Conservation (phyloP, 2,113 vertebrate species). For the Junco hyemalis region DNA sequence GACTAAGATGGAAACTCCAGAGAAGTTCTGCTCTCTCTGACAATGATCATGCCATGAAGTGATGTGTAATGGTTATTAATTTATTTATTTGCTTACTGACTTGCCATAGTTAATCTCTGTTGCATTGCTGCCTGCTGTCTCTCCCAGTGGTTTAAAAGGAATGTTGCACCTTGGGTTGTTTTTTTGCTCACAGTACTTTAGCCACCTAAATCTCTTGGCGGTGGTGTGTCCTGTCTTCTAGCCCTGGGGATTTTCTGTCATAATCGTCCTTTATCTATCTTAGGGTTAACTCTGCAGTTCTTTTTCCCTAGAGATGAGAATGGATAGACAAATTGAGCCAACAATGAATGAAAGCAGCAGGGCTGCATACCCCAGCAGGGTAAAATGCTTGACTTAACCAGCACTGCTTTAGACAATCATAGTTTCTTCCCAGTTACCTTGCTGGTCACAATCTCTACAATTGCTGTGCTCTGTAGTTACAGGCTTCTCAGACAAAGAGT, state of each 20-base stretch:
- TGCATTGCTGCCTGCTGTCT: background rate
- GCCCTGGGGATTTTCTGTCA: background rate
- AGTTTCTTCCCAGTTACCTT: background rate
- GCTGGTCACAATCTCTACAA: background rate
- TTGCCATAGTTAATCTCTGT: background rate
- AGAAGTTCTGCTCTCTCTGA: background rate
- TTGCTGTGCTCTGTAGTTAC: background rate
- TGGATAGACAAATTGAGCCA: background rate
- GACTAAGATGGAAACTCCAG: background rate
- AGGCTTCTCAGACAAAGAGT: background rate
- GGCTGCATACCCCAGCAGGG: background rate
- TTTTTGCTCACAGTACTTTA: background rate
- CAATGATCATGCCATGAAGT: background rate
- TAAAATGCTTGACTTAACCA: background rate
- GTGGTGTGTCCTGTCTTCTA: background rate
- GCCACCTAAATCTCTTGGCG: background rate
- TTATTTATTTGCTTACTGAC: background rate
- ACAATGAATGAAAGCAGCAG: background rate
- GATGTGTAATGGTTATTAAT: background rate
- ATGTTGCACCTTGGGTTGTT: background rate
- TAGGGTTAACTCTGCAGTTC: background rate
- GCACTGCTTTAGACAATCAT: background rate
- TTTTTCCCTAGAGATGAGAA: background rate
- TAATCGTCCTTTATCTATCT: background rate
- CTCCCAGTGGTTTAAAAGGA: background rate